phyloP scores from a whole-genome alignment of 2,797 vertebrate species.

The Dicrostonyx torquatus region DNA sequence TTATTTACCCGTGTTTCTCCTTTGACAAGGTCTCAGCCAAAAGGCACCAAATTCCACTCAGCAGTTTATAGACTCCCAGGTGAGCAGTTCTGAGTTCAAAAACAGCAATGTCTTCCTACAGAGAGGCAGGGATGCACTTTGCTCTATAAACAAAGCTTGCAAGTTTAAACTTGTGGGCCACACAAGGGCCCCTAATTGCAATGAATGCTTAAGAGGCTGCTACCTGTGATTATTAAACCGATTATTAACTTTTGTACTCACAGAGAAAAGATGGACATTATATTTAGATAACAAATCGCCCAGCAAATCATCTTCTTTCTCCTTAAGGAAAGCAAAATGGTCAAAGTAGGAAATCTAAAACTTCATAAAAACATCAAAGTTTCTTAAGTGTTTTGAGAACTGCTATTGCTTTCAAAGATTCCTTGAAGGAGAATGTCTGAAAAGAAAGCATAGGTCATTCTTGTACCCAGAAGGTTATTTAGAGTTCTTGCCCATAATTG shows the following conservation, averaged over 20 bases:
- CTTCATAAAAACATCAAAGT: background rate
- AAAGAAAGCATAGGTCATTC: background rate
- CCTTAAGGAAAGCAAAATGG: background rate
- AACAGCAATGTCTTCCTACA: constrained; percentile 17
- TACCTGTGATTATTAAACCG: constrained; percentile 45
- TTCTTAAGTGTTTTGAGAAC: constrained; percentile 43
- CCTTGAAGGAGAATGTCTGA: constrained; percentile 31
- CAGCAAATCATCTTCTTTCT: background rate
- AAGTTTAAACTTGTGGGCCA: background rate
- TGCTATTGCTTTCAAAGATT: constrained; percentile 23
- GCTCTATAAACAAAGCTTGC: constrained; percentile 49
- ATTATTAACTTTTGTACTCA: constrained; percentile 49
- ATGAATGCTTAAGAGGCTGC: constrained; percentile 25
- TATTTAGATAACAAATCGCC: background rate
- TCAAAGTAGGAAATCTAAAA: background rate
- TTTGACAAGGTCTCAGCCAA: constrained; percentile 85
- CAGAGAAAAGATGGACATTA: background rate
- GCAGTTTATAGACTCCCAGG: constrained; percentile 59
- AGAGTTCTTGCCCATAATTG: background rate
- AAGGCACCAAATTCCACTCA: constrained; percentile 72
- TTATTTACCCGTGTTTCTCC: constrained; percentile 85
- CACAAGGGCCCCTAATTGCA: background rate
- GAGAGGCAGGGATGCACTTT: background rate
- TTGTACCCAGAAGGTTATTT: background rate
- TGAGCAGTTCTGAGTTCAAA: constrained; percentile 37